Percentiles rank a stretch among this genome's conserved stretches.
Evolutionary conservation across 2,797 vertebrate genomes (phyloP).

Genomic region (Paguma larvata): DNA sequence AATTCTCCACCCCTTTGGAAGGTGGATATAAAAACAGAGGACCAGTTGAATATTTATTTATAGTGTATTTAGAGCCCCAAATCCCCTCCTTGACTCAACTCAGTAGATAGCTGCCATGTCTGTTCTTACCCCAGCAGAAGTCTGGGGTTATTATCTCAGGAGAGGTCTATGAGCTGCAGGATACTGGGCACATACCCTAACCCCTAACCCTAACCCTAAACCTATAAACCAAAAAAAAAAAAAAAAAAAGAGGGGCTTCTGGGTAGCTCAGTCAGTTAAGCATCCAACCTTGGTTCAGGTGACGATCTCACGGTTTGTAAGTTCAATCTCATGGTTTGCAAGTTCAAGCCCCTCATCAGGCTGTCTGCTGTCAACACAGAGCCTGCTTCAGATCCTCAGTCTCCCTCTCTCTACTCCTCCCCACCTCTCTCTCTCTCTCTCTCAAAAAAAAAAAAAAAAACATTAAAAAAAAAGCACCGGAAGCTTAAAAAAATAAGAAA

Average conservation of each 20-base stretch:
- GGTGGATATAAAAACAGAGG: not conserved
- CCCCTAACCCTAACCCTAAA: not conserved
- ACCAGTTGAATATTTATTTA: not conserved
- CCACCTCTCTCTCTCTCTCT: too few relatives aligned
- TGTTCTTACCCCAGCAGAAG: not conserved
- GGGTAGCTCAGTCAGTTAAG: too few relatives aligned
- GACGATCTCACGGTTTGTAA: too few relatives aligned
- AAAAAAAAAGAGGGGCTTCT: not conserved
- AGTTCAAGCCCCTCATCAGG: too few relatives aligned
- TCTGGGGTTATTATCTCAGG: not conserved
- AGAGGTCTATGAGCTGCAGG: not conserved
- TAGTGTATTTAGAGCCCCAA: not conserved
- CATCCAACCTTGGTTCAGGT: too few relatives aligned
- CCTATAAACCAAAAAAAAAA: not conserved
- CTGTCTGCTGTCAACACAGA: too few relatives aligned
- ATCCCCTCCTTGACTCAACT: not conserved
- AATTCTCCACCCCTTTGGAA: not conserved
- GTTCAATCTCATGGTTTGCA: too few relatives aligned
- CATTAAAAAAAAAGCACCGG: too few relatives aligned
- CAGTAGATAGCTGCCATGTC: not conserved
- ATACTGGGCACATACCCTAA: not conserved
- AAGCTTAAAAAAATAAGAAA: not conserved
- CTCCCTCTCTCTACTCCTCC: too few relatives aligned
- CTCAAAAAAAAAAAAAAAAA: not conserved
- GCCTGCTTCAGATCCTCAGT: too few relatives aligned